Evolutionary conservation across 2,888 invertebrate species (phyloP).

Genomic region (Torymus texanus): DNA sequence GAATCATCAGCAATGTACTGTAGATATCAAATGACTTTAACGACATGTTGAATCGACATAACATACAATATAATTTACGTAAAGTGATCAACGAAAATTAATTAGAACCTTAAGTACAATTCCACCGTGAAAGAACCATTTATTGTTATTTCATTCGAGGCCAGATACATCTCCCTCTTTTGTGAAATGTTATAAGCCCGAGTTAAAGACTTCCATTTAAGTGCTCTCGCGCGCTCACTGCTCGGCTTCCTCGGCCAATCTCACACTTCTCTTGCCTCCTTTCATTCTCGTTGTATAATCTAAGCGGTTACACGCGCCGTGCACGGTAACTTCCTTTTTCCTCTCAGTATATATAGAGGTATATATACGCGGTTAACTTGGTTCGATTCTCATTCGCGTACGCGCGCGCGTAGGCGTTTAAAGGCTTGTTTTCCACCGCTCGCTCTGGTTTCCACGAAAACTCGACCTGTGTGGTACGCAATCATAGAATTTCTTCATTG

Average conservation of each 20-base stretch:
- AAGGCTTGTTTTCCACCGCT: slow-evolving; percentile 28
- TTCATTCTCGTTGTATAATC: slow-evolving; percentile 18
- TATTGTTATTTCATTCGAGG: too few relatives aligned
- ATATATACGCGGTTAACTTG: slow-evolving; percentile 1
- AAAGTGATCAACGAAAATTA: too few relatives aligned
- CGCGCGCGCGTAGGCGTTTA: slow-evolving; percentile 2
- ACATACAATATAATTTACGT: too few relatives aligned
- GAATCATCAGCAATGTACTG: too few relatives aligned
- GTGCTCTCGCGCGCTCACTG: not conserved
- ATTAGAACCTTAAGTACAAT: too few relatives aligned
- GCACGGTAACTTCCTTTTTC: slow-evolving; percentile 29
- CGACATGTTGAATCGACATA: too few relatives aligned
- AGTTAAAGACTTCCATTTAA: slow-evolving; percentile 17
- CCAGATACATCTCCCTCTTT: not conserved
- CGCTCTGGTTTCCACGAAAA: not conserved
- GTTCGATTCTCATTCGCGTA: not conserved
- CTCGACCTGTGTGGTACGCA: slow-evolving; percentile 1
- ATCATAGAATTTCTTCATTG: slow-evolving; percentile 38
- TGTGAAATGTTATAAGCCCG: not conserved
- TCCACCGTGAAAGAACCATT: too few relatives aligned
- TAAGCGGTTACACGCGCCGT: slow-evolving; percentile 7
- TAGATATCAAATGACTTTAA: too few relatives aligned
- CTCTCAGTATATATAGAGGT: not conserved
- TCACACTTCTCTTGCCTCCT: not conserved
- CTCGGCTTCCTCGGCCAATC: not conserved